Evolutionary conservation across 2,888 invertebrate species (phyloP).

Genomic region (Phytoseiulus persimilis): DNA sequence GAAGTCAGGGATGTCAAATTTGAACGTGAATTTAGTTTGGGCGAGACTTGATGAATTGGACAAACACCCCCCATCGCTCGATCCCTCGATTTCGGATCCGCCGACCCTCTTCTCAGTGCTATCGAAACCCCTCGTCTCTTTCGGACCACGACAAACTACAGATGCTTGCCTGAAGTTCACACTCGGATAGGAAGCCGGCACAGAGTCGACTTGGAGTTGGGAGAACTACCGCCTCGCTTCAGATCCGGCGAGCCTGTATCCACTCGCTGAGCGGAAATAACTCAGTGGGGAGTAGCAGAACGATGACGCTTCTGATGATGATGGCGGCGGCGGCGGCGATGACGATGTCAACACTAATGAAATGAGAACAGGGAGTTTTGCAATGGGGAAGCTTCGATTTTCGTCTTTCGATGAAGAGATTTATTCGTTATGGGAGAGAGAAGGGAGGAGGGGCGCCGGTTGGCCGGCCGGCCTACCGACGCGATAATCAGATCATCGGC

Average conservation of each 20-base stretch:
- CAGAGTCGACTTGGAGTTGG: neutral
- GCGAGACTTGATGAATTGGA: neutral
- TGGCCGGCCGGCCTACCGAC: neutral
- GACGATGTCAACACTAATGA: constrained; percentile 5
- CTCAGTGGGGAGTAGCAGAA: constrained; percentile 5
- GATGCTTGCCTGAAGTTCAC: neutral
- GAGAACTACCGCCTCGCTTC: neutral
- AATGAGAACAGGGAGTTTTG: neutral
- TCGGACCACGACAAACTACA: neutral
- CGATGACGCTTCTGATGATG: neutral
- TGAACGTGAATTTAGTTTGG: neutral
- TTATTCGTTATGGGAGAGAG: neutral
- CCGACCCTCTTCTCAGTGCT: neutral
- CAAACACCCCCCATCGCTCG: neutral
- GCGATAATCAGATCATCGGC: neutral
- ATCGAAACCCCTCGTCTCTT: neutral
- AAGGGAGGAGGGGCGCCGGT: neutral
- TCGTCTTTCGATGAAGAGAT: neutral
- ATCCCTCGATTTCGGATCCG: neutral
- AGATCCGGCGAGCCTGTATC: neutral
- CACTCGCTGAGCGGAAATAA: neutral
- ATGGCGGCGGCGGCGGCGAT: neutral
- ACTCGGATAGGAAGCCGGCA: neutral
- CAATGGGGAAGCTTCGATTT: neutral
- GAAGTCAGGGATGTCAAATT: neutral